Base-by-base conservation (phyloP, 2,888 invertebrate species). In the Caenorhabditis drosophilae region DNA sequence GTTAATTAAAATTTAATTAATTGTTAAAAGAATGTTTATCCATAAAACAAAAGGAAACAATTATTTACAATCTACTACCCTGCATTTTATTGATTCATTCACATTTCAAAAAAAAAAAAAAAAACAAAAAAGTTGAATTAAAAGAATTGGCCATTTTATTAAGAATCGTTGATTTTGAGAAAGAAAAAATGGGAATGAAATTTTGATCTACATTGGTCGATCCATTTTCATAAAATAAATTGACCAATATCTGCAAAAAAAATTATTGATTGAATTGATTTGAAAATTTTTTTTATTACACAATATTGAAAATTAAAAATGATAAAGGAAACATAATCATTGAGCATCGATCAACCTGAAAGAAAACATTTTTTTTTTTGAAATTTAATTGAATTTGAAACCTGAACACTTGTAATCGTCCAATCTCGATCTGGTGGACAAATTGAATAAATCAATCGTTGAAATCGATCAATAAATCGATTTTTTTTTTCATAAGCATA, bases 321-420 rank as follows among this genome's bases (percentile, higher is more conserved):
- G 82, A 81, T 20, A 82, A 59, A 1, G 82, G 82, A 49, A 82
- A 81, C 76, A 82, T 76, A 38, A 81, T 78, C 80, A 80, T 80
- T 68, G 80, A 80, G 70, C 78, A 78, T 42, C 80, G 69, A 61
- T 80, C 80, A 35, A 80, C 79, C 78, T 79, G 67, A 9, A 79
- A 67, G 20, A 22, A 16, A 26, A 42, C 12, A 31, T 51, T 41
- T 41, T 41, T 25, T 35, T 40, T 22, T 45, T 20, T 45, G 18
- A 35, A 42, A 44, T 27, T 27, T 35, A 20, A 51, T 57, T 26
- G n/a, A 18, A 44, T 18, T 20, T 42, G 22, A 38, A 49, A 79
- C 80, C 73, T 81, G 81, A 57, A 81, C 79, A 59, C 78, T 78
- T 45, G 81, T 81, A 55, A 81, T 68, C n/a, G 80, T 77, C 78